These are phyloP conservation scores for Montipora capitata DNA, from an alignment of 92 coral and sea anemone genomes.

Conservation along the genomic window DNA sequence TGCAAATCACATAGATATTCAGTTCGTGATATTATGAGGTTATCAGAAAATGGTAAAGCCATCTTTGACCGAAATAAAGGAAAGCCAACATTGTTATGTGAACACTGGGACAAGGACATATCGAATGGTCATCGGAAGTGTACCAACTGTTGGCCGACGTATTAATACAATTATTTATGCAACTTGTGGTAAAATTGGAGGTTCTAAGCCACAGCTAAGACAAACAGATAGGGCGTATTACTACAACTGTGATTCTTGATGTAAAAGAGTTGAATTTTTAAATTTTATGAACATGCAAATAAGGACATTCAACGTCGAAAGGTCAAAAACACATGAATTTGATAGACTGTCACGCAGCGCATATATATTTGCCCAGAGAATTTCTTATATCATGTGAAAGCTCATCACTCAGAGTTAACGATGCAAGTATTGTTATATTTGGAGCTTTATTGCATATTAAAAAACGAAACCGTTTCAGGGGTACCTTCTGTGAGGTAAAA, in stretches of 20 bases:
- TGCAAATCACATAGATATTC: too few relatives aligned
- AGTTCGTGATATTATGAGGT: too few relatives aligned
- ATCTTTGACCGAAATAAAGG: too few relatives aligned
- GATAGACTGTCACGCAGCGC: constrained; percentile 51
- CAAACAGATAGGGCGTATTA: background rate
- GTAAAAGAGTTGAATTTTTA: background rate
- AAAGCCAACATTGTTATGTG: too few relatives aligned
- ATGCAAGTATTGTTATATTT: constrained; percentile 43
- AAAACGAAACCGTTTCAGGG: constrained; percentile 46
- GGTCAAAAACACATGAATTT: constrained; percentile 60
- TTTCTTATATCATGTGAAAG: constrained; percentile 64
- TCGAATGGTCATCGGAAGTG: too few relatives aligned
- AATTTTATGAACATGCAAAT: constrained; percentile 28
- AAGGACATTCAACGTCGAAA: constrained; percentile 35
- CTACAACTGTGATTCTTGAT: background rate
- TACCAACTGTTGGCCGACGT: too few relatives aligned
- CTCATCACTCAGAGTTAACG: constrained; percentile 24
- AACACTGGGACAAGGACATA: too few relatives aligned
- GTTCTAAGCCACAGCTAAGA: background rate
- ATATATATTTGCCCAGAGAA: constrained; percentile 70
- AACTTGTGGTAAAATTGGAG: background rate
- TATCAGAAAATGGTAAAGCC: too few relatives aligned
- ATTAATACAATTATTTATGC: too few relatives aligned
- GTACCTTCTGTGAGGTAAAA: constrained; percentile 40
- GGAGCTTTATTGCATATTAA: constrained; percentile 74